Base-by-base conservation (phyloP, 1,140 invertebrate species). In the Calycopis cecrops region DNA sequence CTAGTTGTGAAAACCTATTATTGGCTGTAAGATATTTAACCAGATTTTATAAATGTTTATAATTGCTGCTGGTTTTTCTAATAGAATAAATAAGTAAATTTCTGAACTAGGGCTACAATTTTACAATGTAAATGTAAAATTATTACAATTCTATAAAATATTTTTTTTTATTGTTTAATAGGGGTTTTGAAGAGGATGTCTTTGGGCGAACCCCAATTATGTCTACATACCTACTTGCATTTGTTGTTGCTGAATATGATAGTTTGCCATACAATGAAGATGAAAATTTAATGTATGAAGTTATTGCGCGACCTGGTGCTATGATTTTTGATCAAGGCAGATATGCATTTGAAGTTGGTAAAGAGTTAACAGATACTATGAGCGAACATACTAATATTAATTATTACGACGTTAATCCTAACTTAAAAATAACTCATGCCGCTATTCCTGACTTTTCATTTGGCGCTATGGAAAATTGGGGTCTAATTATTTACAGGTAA, bases 201-300 rank as follows among this genome's bases (percentile, higher is more conserved):
- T 97, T 92, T 69, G 52, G 89, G 1, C 89, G 87, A 52, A 94
- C 93, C 0, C 91, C 94, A 0, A 82, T 86, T 4, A 98, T 98
- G 96, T 96, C 96, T 0, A 96, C 96, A 0, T 98, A 98, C 62
- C 76, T 98, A 3, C 84, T 98, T 11, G 96, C 96, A 1, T 92
- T 97, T 65, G 89, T 95, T 4, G 91, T 98, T 1, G 94, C 93
- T 18, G 93, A 97, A 60, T 97, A 96, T 38, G 56, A 61, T 0
- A 59, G 65, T 16, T 34, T 66, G 0, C 47, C 65, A n/a, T 7
- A n/a, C 14, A 40, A 40, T 14, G 28, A 55, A 7, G 60, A 66
- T 9, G 49, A 10, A 0, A 87, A 86, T 17, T 17, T 76, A 0
- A 87, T 89, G 0, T 90, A 93, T 18, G 80, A 83, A 54, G 92